Base-by-base conservation (phyloP, 1,140 invertebrate genomes). In the Eriosoma lanigerum region DNA sequence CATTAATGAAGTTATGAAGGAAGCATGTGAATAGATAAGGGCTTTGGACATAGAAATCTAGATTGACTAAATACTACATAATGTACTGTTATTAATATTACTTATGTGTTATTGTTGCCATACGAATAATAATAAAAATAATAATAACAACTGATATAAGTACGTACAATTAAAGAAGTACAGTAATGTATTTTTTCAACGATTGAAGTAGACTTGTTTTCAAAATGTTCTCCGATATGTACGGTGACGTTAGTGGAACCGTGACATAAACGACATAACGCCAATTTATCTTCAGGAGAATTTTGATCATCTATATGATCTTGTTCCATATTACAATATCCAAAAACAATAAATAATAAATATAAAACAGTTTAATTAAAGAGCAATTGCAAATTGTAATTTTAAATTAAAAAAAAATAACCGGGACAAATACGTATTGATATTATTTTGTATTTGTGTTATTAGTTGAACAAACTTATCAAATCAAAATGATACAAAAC, bases 131-230 rank as follows among this genome's bases (percentile, higher is more conserved):
- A 8, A 38, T 38, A 8, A 38, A 38, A 38, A 38, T 38, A 8
- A 38, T 38, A 38, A 38, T 38, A 8, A 38, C 8, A 38, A 38
- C 3, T 38, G 32, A 38, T 38, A 8, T 8, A 26, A 10, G 21
- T 24, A 78, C 56, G 13, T 78, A 78, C 75, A 17, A 78, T 17
- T n/a, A 78, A 15, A 48, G 75, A 78, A 24, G 75, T 78, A 13
- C 75, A 78, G 38, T 78, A 78, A 1, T 60, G 52, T 29, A 78
- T 78, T 78, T 78, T 60, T 17, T 78, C 75, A 13, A 60, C 17
- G 8, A 78, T 60, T 26, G 75, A 48, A 48, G 75, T 58, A 17
- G 21, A 26, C 9, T 60, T 60, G 15, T 46, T n/a, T n/a, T n/a
- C 17, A 4, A 17, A 3, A 5, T 44, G 1, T 1, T 78, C 56